These are phyloP conservation scores for Ranitomeya imitator DNA, from an alignment of 2,113 vertebrate genomes.

Conservation along the genomic window DNA sequence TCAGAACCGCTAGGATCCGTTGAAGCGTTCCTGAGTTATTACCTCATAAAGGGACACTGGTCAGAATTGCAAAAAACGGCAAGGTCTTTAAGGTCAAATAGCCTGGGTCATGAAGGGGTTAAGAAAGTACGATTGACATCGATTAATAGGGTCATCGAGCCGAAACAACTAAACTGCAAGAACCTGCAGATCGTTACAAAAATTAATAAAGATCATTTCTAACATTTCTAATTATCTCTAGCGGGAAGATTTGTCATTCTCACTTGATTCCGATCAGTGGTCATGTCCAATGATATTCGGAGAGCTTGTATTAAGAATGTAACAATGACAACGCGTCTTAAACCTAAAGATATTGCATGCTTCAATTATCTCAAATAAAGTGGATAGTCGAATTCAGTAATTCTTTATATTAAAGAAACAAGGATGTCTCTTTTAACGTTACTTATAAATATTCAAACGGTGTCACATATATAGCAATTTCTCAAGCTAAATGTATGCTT, in stretches of 20 bases:
- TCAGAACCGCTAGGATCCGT: no score
- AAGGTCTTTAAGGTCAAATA: no score
- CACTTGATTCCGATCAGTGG: background rate
- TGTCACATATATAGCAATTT: background rate
- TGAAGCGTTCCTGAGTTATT: no score
- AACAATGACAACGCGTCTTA: background rate
- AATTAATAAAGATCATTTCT: background rate
- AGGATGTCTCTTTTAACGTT: constrained; percentile 4
- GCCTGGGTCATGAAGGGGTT: no score
- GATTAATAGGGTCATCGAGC: background rate
- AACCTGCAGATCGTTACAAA: background rate
- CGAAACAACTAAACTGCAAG: background rate
- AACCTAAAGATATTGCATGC: background rate
- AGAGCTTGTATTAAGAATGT: background rate
- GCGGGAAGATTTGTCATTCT: background rate
- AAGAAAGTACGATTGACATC: background rate
- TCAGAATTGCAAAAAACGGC: no score
- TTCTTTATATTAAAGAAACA: constrained; percentile 44
- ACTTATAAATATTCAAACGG: constrained; percentile 10
- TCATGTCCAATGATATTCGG: background rate
- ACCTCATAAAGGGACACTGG: no score
- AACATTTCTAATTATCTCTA: background rate
- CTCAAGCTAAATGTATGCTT: constrained; percentile 19
- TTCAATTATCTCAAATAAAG: background rate
- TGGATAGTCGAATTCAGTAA: background rate